phyloP scores from a whole-genome alignment of 2,888 invertebrate species.

The Oeneis ivallda region DNA sequence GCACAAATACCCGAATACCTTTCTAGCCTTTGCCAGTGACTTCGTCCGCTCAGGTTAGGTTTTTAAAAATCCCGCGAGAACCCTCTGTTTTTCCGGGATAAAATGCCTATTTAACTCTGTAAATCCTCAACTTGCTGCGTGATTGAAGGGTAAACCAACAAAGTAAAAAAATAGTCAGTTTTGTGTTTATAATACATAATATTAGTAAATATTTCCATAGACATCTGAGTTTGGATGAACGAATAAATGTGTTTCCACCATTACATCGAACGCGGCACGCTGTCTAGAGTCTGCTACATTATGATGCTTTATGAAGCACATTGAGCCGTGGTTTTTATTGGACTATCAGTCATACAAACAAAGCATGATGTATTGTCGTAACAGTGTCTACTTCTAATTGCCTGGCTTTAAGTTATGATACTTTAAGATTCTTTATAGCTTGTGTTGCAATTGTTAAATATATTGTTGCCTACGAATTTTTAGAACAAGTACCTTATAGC shows the following conservation, averaged over 20 bases:
- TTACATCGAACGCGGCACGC: constrained; percentile 64
- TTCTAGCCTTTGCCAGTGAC: no score
- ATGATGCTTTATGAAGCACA: constrained; percentile 44
- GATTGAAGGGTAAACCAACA: no score
- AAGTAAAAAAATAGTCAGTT: no score
- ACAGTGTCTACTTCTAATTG: constrained; percentile 20
- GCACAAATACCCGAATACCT: no score
- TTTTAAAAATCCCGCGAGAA: no score
- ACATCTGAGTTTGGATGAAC: not conserved
- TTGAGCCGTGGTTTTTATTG: constrained; percentile 61
- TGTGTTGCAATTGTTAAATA: constrained; percentile 2
- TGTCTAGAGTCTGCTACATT: constrained; percentile 60
- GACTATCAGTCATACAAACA: constrained; percentile 42
- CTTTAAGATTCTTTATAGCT: constrained; percentile 10
- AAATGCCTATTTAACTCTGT: no score
- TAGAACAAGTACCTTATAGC: not conserved
- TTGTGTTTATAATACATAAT: no score
- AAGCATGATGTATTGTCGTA: constrained; percentile 34
- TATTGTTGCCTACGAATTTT: not conserved
- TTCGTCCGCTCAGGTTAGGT: no score
- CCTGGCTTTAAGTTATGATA: not conserved
- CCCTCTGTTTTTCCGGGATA: no score
- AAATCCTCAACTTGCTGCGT: no score
- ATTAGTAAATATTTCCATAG: not conserved
- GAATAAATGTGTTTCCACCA: not conserved